Evolutionary conservation across 2,113 vertebrate species (phyloP).

Genomic region (Condylura cristata): DNA sequence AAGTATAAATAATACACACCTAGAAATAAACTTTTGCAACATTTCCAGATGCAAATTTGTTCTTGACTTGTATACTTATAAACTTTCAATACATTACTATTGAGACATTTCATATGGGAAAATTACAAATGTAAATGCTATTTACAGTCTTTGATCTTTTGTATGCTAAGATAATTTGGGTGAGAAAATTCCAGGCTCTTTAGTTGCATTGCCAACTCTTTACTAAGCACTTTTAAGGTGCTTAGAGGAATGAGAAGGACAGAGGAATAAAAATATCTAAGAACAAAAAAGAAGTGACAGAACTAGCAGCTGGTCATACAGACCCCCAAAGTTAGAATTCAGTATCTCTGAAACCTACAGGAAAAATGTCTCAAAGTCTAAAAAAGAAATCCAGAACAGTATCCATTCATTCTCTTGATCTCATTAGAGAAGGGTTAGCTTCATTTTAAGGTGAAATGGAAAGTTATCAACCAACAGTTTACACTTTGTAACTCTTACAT

Average conservation of each 20-base stretch:
- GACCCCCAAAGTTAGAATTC: neutral
- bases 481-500: neutral
- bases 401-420: neutral
- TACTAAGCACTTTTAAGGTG: neutral
- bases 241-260: neutral
- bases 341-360: neutral
- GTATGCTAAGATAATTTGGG: neutral
- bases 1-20: neutral
- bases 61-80: neutral
- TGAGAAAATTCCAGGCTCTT: neutral
- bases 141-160: neutral
- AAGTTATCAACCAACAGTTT: neutral
- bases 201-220: neutral
- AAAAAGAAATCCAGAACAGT: neutral
- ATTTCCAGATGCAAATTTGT: neutral
- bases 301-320: neutral
- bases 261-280: neutral
- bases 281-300: neutral
- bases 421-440: neutral
- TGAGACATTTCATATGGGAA: neutral
- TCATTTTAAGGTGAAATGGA: conserved; percentile 15
- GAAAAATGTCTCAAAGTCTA: neutral
- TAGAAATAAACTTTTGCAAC: neutral
- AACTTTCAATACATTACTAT: neutral
- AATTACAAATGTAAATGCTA: neutral